A percentile compares a stretch with the other conserved stretches of the same genome.
These are phyloP conservation scores for Loriculus beryllinus DNA, from an alignment of 2,797 vertebrate genomes.

Conservation along the genomic window DNA sequence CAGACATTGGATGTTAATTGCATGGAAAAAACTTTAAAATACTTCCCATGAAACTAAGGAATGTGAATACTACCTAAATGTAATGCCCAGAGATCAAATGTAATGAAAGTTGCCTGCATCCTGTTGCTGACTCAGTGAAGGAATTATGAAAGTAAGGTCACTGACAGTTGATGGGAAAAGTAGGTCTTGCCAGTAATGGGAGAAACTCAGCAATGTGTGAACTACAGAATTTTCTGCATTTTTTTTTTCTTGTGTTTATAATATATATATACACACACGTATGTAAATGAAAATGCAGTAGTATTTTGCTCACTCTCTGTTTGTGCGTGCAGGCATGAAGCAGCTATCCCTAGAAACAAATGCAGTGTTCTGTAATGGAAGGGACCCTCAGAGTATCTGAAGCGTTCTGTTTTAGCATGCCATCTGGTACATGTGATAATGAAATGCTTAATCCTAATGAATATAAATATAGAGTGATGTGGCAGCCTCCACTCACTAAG, in stretches of 20 bases:
- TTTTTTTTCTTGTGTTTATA: background rate
- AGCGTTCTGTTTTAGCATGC: background rate
- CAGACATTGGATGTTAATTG: background rate
- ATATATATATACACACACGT: background rate
- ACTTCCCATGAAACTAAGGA: background rate
- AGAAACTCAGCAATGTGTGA: background rate
- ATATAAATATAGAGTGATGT: constrained; percentile 37
- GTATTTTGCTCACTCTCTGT: background rate
- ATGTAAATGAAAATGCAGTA: background rate
- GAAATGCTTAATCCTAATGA: constrained; percentile 22
- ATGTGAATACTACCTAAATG: background rate
- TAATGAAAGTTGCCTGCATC: background rate
- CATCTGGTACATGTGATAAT: constrained; percentile 5
- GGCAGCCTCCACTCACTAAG: constrained; percentile 2
- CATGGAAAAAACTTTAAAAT: background rate
- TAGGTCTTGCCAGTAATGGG: background rate
- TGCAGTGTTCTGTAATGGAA: background rate
- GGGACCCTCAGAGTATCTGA: background rate
- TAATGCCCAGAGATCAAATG: background rate
- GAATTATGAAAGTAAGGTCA: background rate
- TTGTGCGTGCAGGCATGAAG: background rate
- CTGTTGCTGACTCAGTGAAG: background rate
- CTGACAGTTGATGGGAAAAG: background rate
- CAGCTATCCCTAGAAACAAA: background rate
- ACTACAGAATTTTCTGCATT: background rate